Evolutionary conservation across 2,113 vertebrate genomes (phyloP).

Genomic region (Ageneiosus marmoratus): DNA sequence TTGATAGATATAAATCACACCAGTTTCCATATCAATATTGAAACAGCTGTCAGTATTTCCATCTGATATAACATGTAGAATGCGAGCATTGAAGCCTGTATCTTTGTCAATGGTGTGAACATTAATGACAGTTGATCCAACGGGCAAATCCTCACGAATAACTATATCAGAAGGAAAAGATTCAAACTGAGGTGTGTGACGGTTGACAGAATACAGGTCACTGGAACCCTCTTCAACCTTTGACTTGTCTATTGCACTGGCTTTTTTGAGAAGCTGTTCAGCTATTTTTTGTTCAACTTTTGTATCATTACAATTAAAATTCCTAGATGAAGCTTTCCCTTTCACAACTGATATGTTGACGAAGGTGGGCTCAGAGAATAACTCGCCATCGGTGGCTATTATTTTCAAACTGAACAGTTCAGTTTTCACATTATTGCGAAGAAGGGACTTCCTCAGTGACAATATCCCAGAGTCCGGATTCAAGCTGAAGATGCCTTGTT

Average conservation of each 20-base stretch:
- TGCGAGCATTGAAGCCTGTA: constrained; percentile 87
- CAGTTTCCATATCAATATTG: constrained; percentile 86
- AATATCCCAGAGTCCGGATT: constrained; percentile 90
- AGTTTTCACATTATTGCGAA: constrained; percentile 78
- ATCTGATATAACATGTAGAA: constrained; percentile 88
- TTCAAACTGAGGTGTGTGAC: constrained; percentile 90
- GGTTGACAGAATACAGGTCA: constrained; percentile 88
- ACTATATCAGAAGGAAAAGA: constrained; percentile 88
- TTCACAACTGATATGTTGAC: constrained; percentile 91
- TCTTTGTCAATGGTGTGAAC: constrained; percentile 88
- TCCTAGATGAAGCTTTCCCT: constrained; percentile 81
- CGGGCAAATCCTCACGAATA: constrained; percentile 84
- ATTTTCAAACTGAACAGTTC: constrained; percentile 85
- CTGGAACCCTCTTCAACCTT: constrained; percentile 80
- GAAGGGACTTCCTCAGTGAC: constrained; percentile 83
- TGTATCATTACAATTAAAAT: constrained; percentile 90
- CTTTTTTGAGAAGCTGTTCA: constrained; percentile 90
- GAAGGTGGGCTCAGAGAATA: constrained; percentile 87
- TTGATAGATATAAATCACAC: constrained; percentile 83
- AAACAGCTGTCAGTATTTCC: constrained; percentile 91
- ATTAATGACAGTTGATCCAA: constrained; percentile 82
- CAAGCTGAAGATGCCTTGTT: constrained; percentile 88
- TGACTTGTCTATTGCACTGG: constrained; percentile 79
- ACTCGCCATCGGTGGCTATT: constrained; percentile 88
- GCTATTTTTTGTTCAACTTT: constrained; percentile 87